phyloP scores from a whole-genome alignment of 2,888 invertebrate species.

The Coelinius sp. region DNA sequence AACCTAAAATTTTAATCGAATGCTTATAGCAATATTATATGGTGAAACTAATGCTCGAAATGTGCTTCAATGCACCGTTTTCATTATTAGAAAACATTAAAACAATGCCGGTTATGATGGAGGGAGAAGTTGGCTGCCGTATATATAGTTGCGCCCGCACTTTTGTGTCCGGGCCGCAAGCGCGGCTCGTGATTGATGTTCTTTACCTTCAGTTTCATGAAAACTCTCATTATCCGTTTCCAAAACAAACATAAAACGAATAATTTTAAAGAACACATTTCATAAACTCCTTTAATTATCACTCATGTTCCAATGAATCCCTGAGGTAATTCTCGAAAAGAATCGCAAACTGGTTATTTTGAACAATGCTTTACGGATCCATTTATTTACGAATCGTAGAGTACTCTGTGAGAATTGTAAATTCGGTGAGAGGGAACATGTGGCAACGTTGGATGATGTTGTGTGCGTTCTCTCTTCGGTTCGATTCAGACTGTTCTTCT shows the following conservation, averaged over 20 bases:
- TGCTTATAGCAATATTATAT: no score
- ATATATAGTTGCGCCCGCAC: no score
- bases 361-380: slow-evolving; percentile 1
- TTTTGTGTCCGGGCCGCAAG: no score
- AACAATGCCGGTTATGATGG: no score
- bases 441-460: slow-evolving; percentile 37
- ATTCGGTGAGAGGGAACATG: slow-evolving; percentile 32
- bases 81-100: no score
- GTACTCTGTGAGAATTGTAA: slow-evolving; percentile 17
- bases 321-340: background rate
- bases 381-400: slow-evolving; percentile 21
- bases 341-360: slow-evolving; percentile 4
- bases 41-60: no score
- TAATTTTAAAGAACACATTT: background rate
- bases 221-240: background rate
- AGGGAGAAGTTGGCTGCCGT: no score
- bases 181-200: background rate
- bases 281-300: background rate
- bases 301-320: background rate
- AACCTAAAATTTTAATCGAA: no score
- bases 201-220: background rate
- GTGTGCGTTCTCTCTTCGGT: background rate
- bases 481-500: slow-evolving; percentile 30
- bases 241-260: background rate
- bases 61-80: no score